Evolutionary conservation across 2,113 vertebrate species (phyloP).

Genomic region (Phoenicopterus ruber): DNA sequence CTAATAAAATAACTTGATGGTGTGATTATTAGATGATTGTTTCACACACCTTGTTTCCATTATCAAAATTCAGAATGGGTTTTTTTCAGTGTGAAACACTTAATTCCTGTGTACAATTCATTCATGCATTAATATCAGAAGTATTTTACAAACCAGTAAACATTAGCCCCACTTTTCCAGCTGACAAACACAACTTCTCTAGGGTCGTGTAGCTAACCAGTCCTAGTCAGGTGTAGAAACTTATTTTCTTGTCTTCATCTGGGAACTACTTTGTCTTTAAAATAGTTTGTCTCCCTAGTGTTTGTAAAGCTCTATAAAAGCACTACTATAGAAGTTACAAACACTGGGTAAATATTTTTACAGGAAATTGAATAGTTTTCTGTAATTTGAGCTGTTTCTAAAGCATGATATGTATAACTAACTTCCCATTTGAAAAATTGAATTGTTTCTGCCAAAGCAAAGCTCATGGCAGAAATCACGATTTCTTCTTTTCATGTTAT

Average conservation of each 20-base stretch:
- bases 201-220: too few relatives aligned
- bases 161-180: neutral
- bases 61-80: neutral
- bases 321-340: neutral
- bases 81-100: neutral
- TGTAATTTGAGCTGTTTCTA: neutral
- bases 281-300: neutral
- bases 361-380: neutral
- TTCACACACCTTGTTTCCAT: neutral
- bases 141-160: neutral
- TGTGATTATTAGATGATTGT: neutral
- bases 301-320: neutral
- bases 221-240: neutral
- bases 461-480: neutral
- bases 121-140: neutral
- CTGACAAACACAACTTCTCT: neutral
- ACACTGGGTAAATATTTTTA: neutral
- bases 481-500: slow-evolving; percentile 6
- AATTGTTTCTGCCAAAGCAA: slow-evolving; percentile 20
- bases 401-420: neutral
- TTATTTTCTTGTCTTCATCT: neutral
- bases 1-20: neutral
- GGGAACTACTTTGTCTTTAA: neutral
- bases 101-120: neutral
- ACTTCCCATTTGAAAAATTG: neutral